Conservation (phyloP, 2,888 invertebrate genomes). For the Eueremaeus valkanovi region DNA sequence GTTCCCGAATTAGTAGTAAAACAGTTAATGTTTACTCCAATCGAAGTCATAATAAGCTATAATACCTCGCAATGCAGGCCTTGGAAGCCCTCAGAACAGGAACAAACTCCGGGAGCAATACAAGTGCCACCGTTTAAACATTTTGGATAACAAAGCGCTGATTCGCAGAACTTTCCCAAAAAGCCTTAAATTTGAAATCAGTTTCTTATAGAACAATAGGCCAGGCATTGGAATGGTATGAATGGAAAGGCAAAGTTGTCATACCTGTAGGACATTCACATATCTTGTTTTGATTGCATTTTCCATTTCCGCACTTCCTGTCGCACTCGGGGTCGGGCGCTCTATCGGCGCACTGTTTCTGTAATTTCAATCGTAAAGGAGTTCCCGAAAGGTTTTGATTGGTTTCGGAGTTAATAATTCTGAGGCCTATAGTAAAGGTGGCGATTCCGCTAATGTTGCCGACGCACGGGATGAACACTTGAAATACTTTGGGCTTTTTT, state of each 20-base stretch:
- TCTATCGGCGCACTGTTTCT: constrained; percentile 85
- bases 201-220: neutral
- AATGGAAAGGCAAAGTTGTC: neutral
- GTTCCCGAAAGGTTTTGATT: constrained; percentile 77
- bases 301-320: constrained; percentile 78
- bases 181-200: constrained; percentile 54
- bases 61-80: constrained; percentile 79
- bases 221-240: neutral
- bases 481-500: constrained; percentile 80
- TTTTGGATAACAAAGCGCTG: constrained; percentile 80
- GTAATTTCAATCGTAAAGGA: constrained; percentile 75
- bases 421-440: constrained; percentile 77
- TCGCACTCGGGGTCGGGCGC: constrained; percentile 82
- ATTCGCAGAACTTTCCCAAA: constrained; percentile 79
- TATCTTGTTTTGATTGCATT: constrained; percentile 75
- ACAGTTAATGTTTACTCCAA: constrained; percentile 61
- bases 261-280: constrained; percentile 78
- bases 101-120: constrained; percentile 80
- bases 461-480: constrained; percentile 77
- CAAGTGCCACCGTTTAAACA: constrained; percentile 91
- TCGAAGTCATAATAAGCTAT: too few relatives aligned
- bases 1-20: constrained; percentile 48
- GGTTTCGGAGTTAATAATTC: constrained; percentile 66
- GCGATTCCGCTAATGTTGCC: constrained; percentile 83
- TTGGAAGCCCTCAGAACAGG: constrained; percentile 83